A percentile compares a stretch with the other conserved stretches of the same genome.
These are phyloP conservation scores for Mylabris phalerata DNA, from an alignment of 1,140 invertebrate genomes.

Conservation along the genomic window DNA sequence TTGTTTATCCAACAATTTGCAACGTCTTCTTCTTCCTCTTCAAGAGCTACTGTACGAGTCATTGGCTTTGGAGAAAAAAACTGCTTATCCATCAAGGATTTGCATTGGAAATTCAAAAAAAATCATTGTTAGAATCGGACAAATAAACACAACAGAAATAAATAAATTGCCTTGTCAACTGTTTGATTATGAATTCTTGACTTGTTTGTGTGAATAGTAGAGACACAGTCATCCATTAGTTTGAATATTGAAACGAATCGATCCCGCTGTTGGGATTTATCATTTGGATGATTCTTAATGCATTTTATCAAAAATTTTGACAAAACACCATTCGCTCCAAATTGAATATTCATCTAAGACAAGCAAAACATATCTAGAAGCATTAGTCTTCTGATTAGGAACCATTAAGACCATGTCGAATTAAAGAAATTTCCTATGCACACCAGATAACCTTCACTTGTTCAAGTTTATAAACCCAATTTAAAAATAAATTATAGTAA, in stretches of 20 bases:
- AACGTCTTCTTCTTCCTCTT: no score
- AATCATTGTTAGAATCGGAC: neutral
- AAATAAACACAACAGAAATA: neutral
- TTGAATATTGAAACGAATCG: neutral
- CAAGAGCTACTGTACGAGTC: no score
- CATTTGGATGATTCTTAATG: slow-evolving; percentile 8
- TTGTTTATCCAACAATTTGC: no score
- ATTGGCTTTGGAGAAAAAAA: no score
- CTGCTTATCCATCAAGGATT: no score
- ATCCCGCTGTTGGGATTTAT: slow-evolving; percentile 4
- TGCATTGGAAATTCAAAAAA: neutral
- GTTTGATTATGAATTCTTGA: no score
- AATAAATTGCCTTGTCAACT: neutral
- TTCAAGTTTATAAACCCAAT: no score
- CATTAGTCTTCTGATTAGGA: slow-evolving; percentile 18
- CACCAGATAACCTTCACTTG: slow-evolving; percentile 6
- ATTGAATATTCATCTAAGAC: slow-evolving; percentile 17
- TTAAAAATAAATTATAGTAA: no score
- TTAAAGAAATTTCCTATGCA: slow-evolving; percentile 3
- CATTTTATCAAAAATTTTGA: slow-evolving; percentile 13
- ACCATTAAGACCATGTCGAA: slow-evolving; percentile 17
- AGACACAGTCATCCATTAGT: no score
- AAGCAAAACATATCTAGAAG: slow-evolving; percentile 10
- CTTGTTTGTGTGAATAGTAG: no score
- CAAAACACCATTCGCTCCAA: slow-evolving; percentile 8